phyloP scores from a whole-genome alignment of 2,888 invertebrate species.

The Microdon myrmicae region DNA sequence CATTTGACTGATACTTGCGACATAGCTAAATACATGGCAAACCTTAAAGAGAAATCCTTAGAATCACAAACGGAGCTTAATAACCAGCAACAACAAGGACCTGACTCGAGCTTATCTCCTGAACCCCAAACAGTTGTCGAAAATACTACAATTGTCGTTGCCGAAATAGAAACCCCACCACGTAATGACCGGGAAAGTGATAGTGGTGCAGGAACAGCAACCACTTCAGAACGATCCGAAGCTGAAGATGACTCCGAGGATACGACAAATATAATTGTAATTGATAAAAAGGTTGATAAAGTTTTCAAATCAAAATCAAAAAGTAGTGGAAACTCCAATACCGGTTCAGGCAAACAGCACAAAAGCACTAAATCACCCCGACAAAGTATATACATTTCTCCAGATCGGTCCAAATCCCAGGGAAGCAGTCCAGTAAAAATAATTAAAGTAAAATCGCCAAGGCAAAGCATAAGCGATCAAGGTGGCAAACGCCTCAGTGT shows the following conservation, averaged over 20 bases:
- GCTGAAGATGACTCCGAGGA: slow-evolving; percentile 62
- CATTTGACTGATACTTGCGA: slow-evolving; percentile 64
- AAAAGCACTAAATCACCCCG: slow-evolving; percentile 67
- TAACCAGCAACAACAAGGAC: slow-evolving; percentile 61
- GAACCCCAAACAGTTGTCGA: slow-evolving; percentile 66
- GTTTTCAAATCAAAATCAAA: slow-evolving; percentile 64
- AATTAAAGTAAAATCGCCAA: slow-evolving; percentile 68
- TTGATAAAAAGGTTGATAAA: slow-evolving; percentile 67
- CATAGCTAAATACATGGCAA: slow-evolving; percentile 67
- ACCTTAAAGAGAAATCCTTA: slow-evolving; percentile 64
- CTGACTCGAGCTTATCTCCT: slow-evolving; percentile 65
- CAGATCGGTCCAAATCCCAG: slow-evolving; percentile 65
- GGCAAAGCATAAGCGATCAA: slow-evolving; percentile 70
- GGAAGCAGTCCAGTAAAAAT: slow-evolving; percentile 66
- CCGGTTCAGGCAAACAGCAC: slow-evolving; percentile 54
- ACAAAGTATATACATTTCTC: slow-evolving; percentile 72
- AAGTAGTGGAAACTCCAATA: slow-evolving; percentile 49
- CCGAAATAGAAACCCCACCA: slow-evolving; percentile 63
- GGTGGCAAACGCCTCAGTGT: slow-evolving; percentile 61
- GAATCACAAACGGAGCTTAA: slow-evolving; percentile 60
- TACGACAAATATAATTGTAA: slow-evolving; percentile 60
- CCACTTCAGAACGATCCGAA: slow-evolving; percentile 64
- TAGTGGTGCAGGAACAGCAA: slow-evolving; percentile 60
- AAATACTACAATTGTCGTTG: slow-evolving; percentile 62
- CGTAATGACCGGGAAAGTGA: slow-evolving; percentile 60